phyloP scores from a whole-genome alignment of 2,113 vertebrate species.

The Clarias macrocephalus region DNA sequence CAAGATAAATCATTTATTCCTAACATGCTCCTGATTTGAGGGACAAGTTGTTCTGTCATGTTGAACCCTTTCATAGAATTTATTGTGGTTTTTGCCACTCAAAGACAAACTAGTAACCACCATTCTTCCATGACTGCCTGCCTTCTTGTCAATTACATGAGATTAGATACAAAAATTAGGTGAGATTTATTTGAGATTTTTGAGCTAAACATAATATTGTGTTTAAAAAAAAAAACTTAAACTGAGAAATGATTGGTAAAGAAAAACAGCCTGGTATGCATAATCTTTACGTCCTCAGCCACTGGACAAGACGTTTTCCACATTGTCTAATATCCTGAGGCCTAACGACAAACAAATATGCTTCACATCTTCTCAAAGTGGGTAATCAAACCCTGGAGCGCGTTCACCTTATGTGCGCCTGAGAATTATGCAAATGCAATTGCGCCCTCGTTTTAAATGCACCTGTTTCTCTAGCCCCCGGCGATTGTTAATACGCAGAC shows the following conservation, averaged over 20 bases:
- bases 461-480: constrained; percentile 43
- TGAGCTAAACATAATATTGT: neutral
- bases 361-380: constrained; percentile 37
- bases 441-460: constrained; percentile 34
- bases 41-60: neutral
- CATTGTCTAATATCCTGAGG: constrained; percentile 25
- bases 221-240: neutral
- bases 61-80: neutral
- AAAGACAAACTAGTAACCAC: neutral
- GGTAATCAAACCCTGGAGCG: constrained; percentile 45
- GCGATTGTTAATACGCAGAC: constrained; percentile 40
- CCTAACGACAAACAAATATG: constrained; percentile 49
- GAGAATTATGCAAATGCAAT: constrained; percentile 27
- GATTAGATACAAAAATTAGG: no score
- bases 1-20: neutral
- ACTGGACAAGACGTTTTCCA: neutral
- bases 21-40: neutral
- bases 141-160: no score
- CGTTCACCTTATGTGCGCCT: constrained; percentile 28
- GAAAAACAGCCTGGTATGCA: neutral
- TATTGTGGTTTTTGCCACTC: neutral
- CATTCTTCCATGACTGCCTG: no score
- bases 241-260: neutral
- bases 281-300: neutral
- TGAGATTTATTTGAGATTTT: neutral